These are phyloP conservation scores for Chloebia gouldiae DNA, from an alignment of 2,113 vertebrate species.

Conservation along the genomic window DNA sequence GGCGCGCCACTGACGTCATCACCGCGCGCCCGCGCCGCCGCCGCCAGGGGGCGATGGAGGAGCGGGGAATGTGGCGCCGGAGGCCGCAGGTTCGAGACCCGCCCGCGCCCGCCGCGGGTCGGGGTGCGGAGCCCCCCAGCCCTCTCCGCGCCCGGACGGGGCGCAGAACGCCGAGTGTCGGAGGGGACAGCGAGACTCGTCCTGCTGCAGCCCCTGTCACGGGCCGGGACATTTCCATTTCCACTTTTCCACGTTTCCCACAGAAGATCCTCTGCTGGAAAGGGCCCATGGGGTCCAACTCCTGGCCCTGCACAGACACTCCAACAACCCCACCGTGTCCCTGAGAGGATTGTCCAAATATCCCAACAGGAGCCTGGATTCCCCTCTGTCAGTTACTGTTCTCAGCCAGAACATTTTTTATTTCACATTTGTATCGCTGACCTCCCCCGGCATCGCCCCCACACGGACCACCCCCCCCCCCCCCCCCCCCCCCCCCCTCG, in stretches of 20 bases:
- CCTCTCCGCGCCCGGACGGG: background rate
- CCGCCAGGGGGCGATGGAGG: constrained; percentile 67
- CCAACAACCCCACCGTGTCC: rapidly evolving
- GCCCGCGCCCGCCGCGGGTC: background rate
- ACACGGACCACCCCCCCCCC: too few species aligned
- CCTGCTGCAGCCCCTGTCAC: too few species aligned
- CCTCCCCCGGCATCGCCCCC: background rate
- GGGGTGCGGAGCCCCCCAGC: too few species aligned
- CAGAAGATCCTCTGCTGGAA: too few species aligned
- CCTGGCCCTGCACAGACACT: background rate
- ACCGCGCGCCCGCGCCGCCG: background rate
- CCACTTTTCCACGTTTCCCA: background rate
- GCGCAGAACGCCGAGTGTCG: rapidly evolving
- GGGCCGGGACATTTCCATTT: background rate
- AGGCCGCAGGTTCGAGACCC: background rate
- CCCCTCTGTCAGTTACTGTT: too few species aligned
- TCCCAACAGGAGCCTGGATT: too few species aligned
- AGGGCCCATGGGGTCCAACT: rapidly evolving
- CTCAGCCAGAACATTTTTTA: too few species aligned
- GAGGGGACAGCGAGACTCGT: too few species aligned
- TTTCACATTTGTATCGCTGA: background rate
- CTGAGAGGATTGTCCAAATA: rapidly evolving
- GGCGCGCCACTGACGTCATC: background rate
- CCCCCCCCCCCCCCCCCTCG: background rate
- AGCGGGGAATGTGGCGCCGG: rapidly evolving